Base-by-base conservation (phyloP, 2,888 invertebrate genomes). In the Caradrina kadenii region DNA sequence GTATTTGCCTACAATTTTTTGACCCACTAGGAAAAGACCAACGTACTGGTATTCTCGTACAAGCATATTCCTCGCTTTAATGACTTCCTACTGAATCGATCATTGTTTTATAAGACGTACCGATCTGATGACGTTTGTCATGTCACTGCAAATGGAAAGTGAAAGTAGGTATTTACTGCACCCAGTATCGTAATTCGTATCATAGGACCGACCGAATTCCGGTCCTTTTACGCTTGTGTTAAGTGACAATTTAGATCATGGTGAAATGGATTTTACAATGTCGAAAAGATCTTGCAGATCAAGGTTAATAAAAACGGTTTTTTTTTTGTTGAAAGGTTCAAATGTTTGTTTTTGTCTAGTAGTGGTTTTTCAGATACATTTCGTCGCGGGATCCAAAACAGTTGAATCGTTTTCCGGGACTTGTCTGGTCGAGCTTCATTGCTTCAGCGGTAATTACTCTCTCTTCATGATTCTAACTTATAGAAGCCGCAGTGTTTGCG, bases 131-230 rank as follows among this genome's bases (percentile, higher is more conserved):
- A 80, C 77, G 73, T 63, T 39, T 39, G 63, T 80, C 69, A 63
- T 67, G 63, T 74, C 65, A 62, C 68, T 69, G 59, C 54, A 63
- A 69, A 69, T 64, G 54, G 61, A 84, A 80, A 83, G 84, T 82
- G 83, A 83, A 83, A 83, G 83, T 79, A 42, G n/a, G 78, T 75
- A 77, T 67, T 72, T 75, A 77, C 69, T 72, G 68, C 70, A 60
- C 66, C 74, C 78, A 75, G 50, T 59, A 50, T 49, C 55, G n/a
- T n/a, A n/a, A n/a, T n/a, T n/a, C n/a, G 49, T 58, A 55, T 61
- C 63, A 58, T 69, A 68, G 55, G 60, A 64, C 65, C 53, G 60
- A 64, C 65, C 53, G 49, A 67, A 69, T 71, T 65, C 64, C 63
- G 59, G 65, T 66, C 26, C 58, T 64, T 71, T 78, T 15, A 26